Evolutionary conservation across 1,140 invertebrate species (phyloP), one percentile per base, ranked within the genome.

Genomic region (Brachionus plicatilis): DNA sequence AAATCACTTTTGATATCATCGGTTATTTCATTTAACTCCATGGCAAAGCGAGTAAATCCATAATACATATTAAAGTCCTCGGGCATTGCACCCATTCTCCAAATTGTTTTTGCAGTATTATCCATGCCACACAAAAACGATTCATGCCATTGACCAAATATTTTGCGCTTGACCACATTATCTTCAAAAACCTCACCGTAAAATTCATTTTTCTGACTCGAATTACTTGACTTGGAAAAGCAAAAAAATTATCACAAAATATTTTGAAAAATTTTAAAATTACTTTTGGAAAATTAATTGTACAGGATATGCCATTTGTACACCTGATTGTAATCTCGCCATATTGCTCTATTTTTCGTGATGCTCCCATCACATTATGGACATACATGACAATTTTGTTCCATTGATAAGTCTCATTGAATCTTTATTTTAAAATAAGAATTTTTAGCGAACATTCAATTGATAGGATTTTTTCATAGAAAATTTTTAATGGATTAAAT

Each of bases 321-420:
- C 85, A 86, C 1, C 90, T 91, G 80, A 95, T 93, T 86, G 92
- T 91, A 89, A 95, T 92, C 88, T 95, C 94, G 1, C 94, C 94
- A 88, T 95, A 95, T 88, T 94, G 93, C 88, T 95, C 94, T 50
- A 95, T 94, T 93, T 94, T 95, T 47, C 94, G 90, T 87, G 94
- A 93, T 20, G 87, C 86, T 53, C 93, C 93, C 88, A 95, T 94
- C 85, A 95, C 88, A 88, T 95, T 95, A 88, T 95, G 94, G 1
- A 95, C 93, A 90, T 94, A 95, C 3, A 94, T 94, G 27, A 94
- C 95, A 20, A 95, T 93, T 91, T 95, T 95, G 88, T 95, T 95
- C 93, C 94, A 95, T 47, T 91, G 91, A 87, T 94, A 95, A 86
- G 93, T 91, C 87, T 94, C 89, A 37, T 90, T 88, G 70, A 87